Evolutionary conservation across 2,113 vertebrate genomes (phyloP).

Genomic region (Chaetodon trifascialis): DNA sequence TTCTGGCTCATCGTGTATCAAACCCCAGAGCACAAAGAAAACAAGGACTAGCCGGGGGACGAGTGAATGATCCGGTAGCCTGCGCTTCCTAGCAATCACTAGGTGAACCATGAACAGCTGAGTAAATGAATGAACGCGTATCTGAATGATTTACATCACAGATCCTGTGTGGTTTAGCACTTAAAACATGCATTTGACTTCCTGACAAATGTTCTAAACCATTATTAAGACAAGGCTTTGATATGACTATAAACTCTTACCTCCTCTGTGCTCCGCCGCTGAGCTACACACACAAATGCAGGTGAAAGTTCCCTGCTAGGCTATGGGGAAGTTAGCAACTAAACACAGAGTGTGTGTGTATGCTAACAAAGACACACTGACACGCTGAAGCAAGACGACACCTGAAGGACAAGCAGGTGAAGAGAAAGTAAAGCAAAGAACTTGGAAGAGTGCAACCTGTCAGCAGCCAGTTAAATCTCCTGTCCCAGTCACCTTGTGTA

Average conservation of each 20-base stretch:
- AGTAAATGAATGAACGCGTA: conserved; percentile 21
- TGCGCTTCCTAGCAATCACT: not conserved
- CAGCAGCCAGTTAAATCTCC: conserved; percentile 60
- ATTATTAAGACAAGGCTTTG: not conserved
- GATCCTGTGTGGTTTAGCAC: not conserved
- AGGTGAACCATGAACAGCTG: not conserved
- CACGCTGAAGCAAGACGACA: not conserved
- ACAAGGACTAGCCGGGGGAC: too few relatives aligned
- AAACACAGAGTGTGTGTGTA: not conserved
- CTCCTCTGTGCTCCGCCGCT: conserved; percentile 20
- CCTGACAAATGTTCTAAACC: not conserved
- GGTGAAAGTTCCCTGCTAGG: conserved; percentile 8
- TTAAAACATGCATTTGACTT: not conserved
- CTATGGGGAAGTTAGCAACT: conserved; percentile 11
- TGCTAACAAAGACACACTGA: not conserved
- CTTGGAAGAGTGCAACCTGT: conserved; percentile 9
- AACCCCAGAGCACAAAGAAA: conserved; percentile 23
- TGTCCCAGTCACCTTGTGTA: conserved; percentile 32
- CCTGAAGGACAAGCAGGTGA: conserved; percentile 44
- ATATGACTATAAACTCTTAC: conserved; percentile 48
- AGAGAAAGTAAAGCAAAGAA: conserved; percentile 43
- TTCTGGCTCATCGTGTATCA: conserved; percentile 19
- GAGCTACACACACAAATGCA: conserved; percentile 23
- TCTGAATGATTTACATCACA: conserved; percentile 3
- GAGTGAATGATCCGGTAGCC: not conserved